Conservation (phyloP, 2,797 vertebrate genomes). For the Anabacerthia variegaticeps region DNA sequence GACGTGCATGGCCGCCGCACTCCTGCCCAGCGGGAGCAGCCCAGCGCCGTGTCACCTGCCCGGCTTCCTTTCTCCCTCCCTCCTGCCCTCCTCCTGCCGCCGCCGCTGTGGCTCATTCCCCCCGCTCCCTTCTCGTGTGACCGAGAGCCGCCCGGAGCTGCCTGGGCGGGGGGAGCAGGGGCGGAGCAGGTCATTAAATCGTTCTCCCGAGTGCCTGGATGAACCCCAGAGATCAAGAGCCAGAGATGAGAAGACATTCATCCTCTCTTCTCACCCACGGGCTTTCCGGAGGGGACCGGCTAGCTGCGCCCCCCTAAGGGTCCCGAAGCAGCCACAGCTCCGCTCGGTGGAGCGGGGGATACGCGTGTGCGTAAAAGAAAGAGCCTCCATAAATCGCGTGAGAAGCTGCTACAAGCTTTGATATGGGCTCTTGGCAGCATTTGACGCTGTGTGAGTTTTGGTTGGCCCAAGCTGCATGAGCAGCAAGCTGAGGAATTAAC, state of each 20-base stretch:
- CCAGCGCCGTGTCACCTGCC: constrained; percentile 71
- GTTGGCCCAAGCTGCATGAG: background rate
- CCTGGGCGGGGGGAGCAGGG: constrained; percentile 1
- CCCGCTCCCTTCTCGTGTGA: background rate
- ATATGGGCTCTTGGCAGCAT: background rate
- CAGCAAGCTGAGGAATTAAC: background rate
- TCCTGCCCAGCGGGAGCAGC: background rate
- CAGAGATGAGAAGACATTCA: fast-evolving
- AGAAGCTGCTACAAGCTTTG: background rate
- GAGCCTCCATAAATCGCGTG: background rate
- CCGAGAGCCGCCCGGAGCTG: background rate
- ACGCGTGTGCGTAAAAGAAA: background rate
- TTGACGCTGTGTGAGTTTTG: background rate
- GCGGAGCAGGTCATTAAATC: background rate
- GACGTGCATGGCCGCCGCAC: constrained; percentile 80
- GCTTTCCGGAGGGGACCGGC: background rate
- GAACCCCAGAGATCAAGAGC: background rate
- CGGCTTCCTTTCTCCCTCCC: background rate
- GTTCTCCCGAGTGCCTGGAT: background rate
- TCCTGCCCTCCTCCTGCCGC: background rate
- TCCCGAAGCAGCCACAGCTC: background rate
- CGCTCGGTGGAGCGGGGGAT: background rate
- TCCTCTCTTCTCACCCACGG: too few relatives aligned
- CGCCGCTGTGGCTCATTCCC: background rate
- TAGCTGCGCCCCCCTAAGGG: fast-evolving